Base-by-base conservation (phyloP, 2,888 invertebrate genomes). In the Omphaloscelis lunosa region DNA sequence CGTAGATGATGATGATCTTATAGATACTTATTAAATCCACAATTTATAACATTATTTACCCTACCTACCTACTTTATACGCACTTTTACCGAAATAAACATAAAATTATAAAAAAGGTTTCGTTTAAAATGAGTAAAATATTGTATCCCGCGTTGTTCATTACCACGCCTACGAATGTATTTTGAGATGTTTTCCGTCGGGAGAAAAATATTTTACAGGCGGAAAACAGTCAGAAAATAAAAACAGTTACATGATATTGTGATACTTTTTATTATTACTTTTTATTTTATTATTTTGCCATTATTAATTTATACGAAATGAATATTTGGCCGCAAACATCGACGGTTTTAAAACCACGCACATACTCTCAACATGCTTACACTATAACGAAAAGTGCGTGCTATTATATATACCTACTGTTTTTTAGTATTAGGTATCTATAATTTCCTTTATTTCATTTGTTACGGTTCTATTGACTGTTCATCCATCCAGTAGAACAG, bases 131-230 rank as follows among this genome's bases (percentile, higher is more conserved):
- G 0, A 53, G 29, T 45, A n/a, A 27, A 53, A 45, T 48, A 59
- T 77, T 45, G 15, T 51, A 58, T n/a, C 12, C 39, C 17, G 17
- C 5, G 45, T 53, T 45, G 45, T 17, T 63, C 2, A 75, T 61
- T 66, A 45, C 23, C 6, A 59, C 20, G 27, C 4, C 17, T 51
- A 41, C 27, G 15, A 53, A 59, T 41, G 23, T 51, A 58, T 53
- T 75, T 82, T 20, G 51, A 45, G 6, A 51, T 17, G 27, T 77
- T 81, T 77, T 63, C 29, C 20, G 6, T 11, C 8, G 15, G 7
- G 34, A 56, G 39, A 3, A 39, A n/a, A 56, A 48, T 39, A n/a
- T 77, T 79, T 70, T 70, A 77, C 51, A 27, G 4, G 41, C 7
- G 20, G 34, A 27, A 27, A n/a, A n/a, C n/a, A 71, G 12, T 69